A percentile compares a stretch with the other conserved stretches of the same genome.
Conservation (phyloP, 2,113 vertebrate genomes). For the Mastomys natalensis region DNA sequence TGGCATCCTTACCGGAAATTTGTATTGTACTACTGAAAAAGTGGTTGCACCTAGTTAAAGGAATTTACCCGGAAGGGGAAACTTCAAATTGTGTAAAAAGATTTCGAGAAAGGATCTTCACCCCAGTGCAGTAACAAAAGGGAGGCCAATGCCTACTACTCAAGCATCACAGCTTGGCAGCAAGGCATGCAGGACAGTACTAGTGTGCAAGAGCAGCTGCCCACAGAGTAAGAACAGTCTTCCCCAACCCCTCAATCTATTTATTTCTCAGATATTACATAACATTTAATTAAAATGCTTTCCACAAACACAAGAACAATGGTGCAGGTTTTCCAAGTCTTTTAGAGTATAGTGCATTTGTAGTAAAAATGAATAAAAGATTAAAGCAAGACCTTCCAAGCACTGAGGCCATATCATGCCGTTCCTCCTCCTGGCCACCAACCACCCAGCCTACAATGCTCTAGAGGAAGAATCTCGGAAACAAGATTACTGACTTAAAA, state of each 20-base stretch:
- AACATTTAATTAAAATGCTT: conserved; percentile 16
- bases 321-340: background rate
- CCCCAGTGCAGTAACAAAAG: background rate
- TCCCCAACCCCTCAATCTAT: background rate
- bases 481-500: conserved; percentile 8
- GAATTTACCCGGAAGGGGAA: background rate
- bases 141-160: background rate
- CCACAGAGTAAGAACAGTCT: accelerated
- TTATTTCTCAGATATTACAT: background rate
- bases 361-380: background rate
- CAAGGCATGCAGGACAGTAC: background rate
- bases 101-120: conserved; percentile 12
- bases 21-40: background rate
- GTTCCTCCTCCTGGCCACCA: background rate
- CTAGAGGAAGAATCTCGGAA: background rate
- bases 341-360: background rate
- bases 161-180: background rate
- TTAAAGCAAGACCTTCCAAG: background rate
- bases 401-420: no score
- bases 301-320: background rate
- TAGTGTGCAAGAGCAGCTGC: accelerated
- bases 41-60: background rate
- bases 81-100: background rate
- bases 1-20: background rate
- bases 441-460: background rate